Evolutionary conservation across 2,888 invertebrate species (phyloP), one percentile per base, ranked within the genome.

Genomic region (Diachrysia chrysitis): DNA sequence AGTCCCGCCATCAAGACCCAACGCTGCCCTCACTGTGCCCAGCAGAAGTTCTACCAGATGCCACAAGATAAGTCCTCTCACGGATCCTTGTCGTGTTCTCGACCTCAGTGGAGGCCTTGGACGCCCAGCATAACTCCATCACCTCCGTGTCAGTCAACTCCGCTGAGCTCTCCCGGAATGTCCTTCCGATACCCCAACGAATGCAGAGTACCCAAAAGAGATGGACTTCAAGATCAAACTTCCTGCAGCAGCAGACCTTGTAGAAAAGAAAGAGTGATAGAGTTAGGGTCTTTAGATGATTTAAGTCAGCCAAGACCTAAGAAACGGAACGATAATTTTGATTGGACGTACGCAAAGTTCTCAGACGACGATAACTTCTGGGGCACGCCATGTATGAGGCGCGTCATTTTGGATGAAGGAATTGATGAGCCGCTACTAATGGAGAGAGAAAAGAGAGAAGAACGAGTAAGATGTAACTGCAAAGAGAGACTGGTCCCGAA

Each of bases 281-380:
- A 77, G 14, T 32, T 82, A 48, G 83, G 76, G 0, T 81, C 83
- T 10, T 58, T 78, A 42, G 69, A 76, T n/a, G 72, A 83, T 25
- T 6, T 78, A 19, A n/a, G 56, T 25, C 25, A 54, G 19, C 3
- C 51, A 2, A 78, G 74, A 23, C 60, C 78, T 0, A 68, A 68
- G 17, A 75, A 68, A 58, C 54, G 62, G 19, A 58, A n/a, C 35
- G 32, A 14, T 42, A 62, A 60, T 32, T 55, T 60, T 9, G 76
- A 78, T 6, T 79, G 79, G 73, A 58, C 42, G 19, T 56, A 19
- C 7, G 35, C 25, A 0, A 63, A 66, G 6, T 69, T 70, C 23
- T 60, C 78, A 2, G 78, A 79, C 17, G 72, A 79, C 2, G 69
- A 77, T 21, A 58, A 69, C 17, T 78, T 73, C n/a, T 84, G 79